phyloP scores from a whole-genome alignment of 2,797 vertebrate genomes.

The Linurgus olivaceus region DNA sequence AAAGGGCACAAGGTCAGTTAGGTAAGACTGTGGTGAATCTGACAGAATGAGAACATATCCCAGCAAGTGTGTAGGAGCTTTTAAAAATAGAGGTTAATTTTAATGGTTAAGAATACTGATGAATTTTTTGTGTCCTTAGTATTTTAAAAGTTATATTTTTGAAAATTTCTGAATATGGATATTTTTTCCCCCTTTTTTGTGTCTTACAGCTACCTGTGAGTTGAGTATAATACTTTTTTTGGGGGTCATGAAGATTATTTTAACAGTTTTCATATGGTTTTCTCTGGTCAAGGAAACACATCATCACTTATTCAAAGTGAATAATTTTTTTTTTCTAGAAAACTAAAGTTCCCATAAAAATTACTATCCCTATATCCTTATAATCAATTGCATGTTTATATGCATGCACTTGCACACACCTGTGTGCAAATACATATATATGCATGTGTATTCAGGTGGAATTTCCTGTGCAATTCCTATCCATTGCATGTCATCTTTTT shows the following conservation, averaged over 20 bases:
- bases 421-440: background rate
- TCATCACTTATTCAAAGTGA: background rate
- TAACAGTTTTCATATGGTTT: background rate
- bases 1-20: background rate
- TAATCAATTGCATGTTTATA: background rate
- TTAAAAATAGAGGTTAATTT: background rate
- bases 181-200: accelerated
- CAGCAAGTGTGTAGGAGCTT: background rate
- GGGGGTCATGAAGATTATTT: background rate
- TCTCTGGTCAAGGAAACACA: background rate
- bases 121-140: background rate
- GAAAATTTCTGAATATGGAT: background rate
- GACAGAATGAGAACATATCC: background rate
- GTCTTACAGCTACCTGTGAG: background rate
- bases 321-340: background rate
- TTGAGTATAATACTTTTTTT: background rate
- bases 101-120: background rate
- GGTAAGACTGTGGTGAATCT: background rate
- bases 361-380: background rate
- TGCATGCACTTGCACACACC: background rate
- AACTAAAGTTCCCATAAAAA: background rate
- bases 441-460: background rate
- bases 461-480: background rate
- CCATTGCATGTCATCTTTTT: background rate
- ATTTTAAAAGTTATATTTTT: background rate